These are phyloP conservation scores for Pinctada fucata DNA, from an alignment of 2,888 invertebrate species.

Conservation along the genomic window DNA sequence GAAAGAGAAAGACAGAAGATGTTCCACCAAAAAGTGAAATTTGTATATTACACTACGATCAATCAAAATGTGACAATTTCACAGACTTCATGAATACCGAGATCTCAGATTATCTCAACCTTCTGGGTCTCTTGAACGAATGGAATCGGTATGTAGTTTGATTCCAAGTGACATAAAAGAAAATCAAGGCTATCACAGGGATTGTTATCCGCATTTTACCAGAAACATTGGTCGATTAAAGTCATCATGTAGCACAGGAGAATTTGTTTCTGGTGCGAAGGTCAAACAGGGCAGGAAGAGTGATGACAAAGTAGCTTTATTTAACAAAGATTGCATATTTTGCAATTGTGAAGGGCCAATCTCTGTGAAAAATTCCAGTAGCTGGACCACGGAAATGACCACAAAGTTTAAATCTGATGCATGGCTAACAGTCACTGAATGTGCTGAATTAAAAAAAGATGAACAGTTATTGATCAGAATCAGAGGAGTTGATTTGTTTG, in stretches of 20 bases:
- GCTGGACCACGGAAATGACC: neutral
- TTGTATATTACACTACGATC: too few species aligned
- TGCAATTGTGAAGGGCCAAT: neutral
- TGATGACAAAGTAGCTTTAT: neutral
- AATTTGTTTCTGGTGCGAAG: neutral
- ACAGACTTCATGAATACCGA: too few species aligned
- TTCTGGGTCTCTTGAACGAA: too few species aligned
- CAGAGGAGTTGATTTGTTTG: neutral
- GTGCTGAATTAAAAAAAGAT: neutral
- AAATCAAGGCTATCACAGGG: neutral
- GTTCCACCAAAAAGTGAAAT: too few species aligned
- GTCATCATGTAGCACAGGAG: neutral
- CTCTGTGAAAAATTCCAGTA: neutral
- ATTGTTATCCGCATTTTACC: neutral
- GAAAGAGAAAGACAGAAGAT: too few species aligned
- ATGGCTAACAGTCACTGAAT: neutral
- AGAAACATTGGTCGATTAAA: neutral
- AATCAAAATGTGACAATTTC: too few species aligned
- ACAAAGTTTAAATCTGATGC: neutral
- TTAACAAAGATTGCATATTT: neutral
- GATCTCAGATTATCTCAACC: too few species aligned
- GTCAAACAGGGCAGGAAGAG: neutral
- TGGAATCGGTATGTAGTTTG: neutral
- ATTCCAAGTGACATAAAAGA: neutral
- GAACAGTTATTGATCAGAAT: neutral